Percentiles rank a stretch among this genome's conserved stretches.
Evolutionary conservation across 1,140 invertebrate genomes (phyloP).

Genomic region (Ectropis grisescens): DNA sequence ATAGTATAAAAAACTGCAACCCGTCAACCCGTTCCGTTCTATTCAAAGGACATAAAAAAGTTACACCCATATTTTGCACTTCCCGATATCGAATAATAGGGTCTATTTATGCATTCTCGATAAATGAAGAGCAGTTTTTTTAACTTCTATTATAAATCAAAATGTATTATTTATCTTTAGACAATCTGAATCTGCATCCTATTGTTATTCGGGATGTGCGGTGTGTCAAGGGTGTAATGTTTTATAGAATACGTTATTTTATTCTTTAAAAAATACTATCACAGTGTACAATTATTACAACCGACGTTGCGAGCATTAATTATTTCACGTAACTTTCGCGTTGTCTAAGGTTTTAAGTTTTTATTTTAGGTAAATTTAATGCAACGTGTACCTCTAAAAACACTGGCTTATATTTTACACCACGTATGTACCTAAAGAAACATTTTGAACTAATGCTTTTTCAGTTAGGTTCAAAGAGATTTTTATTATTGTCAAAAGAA

Average conservation of each 20-base stretch:
- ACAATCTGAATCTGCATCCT: slow-evolving; percentile 66
- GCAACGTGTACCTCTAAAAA: too few species aligned
- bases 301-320: too few species aligned
- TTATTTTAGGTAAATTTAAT: too few species aligned
- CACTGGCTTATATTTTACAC: too few species aligned
- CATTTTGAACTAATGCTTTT: too few species aligned
- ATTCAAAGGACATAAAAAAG: slow-evolving; percentile 53
- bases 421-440: too few species aligned
- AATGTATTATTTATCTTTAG: slow-evolving; percentile 70
- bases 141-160: slow-evolving; percentile 68
- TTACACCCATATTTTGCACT: slow-evolving; percentile 69
- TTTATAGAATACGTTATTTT: slow-evolving; percentile 35
- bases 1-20: slow-evolving; percentile 32
- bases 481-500: too few species aligned
- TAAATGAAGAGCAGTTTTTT: slow-evolving; percentile 69
- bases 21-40: slow-evolving; percentile 61
- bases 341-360: too few species aligned
- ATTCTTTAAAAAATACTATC: slow-evolving; percentile 24
- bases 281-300: slow-evolving; percentile 4
- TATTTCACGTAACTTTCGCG: too few species aligned
- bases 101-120: slow-evolving; percentile 67
- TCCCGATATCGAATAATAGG: slow-evolving; percentile 64
- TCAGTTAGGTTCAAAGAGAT: too few species aligned
- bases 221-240: slow-evolving; percentile 67
- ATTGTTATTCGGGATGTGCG: slow-evolving; percentile 64